Evolutionary conservation across 2,113 vertebrate species (phyloP).

Genomic region (Cynoglossus semilaevis): DNA sequence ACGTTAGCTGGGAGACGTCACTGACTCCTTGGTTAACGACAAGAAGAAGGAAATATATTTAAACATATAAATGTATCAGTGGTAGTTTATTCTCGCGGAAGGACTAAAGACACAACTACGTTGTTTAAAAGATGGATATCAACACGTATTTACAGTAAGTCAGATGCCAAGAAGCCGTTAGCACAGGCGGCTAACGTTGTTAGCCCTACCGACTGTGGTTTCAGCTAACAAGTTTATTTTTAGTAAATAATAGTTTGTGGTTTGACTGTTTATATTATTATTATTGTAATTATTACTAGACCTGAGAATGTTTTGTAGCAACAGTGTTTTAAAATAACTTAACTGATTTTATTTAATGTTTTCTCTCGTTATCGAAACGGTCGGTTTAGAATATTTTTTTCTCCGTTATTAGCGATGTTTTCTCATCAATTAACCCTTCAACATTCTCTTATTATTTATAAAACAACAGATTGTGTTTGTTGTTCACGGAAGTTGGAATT

Average conservation of each 20-base stretch:
- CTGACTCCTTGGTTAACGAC: no score
- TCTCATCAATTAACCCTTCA: no score
- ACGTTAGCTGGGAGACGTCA: background rate
- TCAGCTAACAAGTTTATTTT: background rate
- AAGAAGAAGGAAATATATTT: background rate
- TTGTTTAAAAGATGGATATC: constrained; percentile 55
- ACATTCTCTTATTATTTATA: no score
- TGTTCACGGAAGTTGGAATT: no score
- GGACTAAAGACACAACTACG: background rate
- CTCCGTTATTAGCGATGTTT: no score
- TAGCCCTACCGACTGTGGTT: constrained; percentile 1
- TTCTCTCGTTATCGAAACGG: no score
- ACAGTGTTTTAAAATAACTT: no score
- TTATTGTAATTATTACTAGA: background rate
- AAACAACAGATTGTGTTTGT: no score
- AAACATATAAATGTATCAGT: background rate
- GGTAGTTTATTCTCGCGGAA: background rate
- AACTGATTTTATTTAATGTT: no score
- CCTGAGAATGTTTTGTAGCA: no score
- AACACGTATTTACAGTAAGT: constrained; percentile 63
- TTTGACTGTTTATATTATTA: no score
- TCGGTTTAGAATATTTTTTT: no score
- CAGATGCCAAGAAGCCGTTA: background rate
- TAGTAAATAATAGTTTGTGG: background rate
- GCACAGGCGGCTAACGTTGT: background rate